phyloP scores from a whole-genome alignment of 2,797 vertebrate species.

The Dendrocincla fuliginosa region DNA sequence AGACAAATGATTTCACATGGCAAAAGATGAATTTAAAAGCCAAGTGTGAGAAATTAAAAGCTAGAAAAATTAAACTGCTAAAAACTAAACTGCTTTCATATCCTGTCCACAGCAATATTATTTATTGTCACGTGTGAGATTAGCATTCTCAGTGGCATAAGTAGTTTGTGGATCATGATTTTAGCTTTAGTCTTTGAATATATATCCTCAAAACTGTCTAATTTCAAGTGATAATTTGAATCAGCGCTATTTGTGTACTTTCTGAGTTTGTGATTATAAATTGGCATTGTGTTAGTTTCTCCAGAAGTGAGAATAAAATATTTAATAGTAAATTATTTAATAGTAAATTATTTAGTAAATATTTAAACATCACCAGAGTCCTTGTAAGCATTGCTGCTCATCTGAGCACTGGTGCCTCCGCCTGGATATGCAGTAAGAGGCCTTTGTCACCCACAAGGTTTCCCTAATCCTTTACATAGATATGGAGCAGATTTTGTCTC shows the following conservation, averaged over 20 bases:
- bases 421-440: not conserved
- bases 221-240: not conserved
- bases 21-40: not conserved
- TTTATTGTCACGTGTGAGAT: not conserved
- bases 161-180: not conserved
- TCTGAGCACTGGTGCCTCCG: not conserved
- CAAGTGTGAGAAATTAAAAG: not conserved
- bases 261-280: not conserved
- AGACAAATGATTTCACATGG: not conserved
- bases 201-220: not conserved
- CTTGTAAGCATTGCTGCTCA: not conserved
- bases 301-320: not conserved
- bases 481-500: accelerated
- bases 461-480: not conserved
- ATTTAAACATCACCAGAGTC: not conserved
- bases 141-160: not conserved
- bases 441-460: not conserved
- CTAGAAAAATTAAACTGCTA: not conserved
- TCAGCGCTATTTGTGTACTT: not conserved
- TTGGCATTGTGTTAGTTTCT: not conserved
- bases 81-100: not conserved
- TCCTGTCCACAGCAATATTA: not conserved
- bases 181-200: not conserved
- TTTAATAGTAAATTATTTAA: too few species aligned
- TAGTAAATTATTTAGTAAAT: too few species aligned